Conservation (phyloP, 1,140 invertebrate species). For the Cydia pomonella region DNA sequence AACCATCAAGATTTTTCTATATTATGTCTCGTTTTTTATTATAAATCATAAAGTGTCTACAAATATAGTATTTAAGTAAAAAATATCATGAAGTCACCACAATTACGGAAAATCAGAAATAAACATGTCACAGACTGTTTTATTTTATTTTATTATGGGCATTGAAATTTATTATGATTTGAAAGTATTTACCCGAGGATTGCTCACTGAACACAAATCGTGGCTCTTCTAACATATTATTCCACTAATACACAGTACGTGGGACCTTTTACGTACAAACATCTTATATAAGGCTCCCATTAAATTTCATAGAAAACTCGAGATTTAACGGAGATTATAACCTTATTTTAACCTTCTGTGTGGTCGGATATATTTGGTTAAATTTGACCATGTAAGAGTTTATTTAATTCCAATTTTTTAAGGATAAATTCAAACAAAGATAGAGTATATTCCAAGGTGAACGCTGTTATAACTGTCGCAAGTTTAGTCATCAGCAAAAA, state of each 20-base stretch:
- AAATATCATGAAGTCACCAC: slow-evolving; percentile 71
- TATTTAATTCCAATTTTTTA: not conserved
- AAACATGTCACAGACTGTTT: slow-evolving; percentile 56
- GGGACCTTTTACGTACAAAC: slow-evolving; percentile 60
- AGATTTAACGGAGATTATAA: slow-evolving; percentile 52
- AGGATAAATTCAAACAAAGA: not conserved
- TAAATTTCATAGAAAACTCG: slow-evolving; percentile 63
- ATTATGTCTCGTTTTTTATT: slow-evolving; percentile 68
- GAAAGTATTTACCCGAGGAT: slow-evolving; percentile 62
- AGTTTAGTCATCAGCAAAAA: no score
- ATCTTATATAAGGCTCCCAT: slow-evolving; percentile 58
- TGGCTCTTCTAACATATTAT: slow-evolving; percentile 67
- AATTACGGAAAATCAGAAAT: slow-evolving; percentile 61
- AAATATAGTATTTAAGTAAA: slow-evolving; percentile 59
- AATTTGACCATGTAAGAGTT: not conserved
- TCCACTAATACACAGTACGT: slow-evolving; percentile 65
- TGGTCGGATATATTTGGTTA: not conserved
- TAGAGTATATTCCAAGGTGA: no score
- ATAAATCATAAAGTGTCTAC: slow-evolving; percentile 57
- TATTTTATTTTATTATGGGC: slow-evolving; percentile 61
- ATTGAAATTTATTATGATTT: slow-evolving; percentile 71
- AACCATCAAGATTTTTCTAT: slow-evolving; percentile 50
- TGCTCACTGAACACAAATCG: slow-evolving; percentile 76
- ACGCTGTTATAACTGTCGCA: no score
- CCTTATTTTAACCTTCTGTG: slow-evolving; percentile 30